Evolutionary conservation across 2,888 invertebrate species (phyloP).

Genomic region (Hydraecia micacea): DNA sequence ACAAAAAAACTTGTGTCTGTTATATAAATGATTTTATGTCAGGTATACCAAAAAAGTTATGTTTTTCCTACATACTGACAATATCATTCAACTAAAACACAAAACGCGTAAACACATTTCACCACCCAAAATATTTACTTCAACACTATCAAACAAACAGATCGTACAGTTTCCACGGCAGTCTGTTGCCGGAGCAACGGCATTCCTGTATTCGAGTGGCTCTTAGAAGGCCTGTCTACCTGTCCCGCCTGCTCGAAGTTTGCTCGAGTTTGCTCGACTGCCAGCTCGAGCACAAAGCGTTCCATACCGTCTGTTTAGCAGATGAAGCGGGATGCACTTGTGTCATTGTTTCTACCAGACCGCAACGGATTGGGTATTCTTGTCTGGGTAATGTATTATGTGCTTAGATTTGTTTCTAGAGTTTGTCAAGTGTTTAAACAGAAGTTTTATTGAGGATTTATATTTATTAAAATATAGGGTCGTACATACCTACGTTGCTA

Average conservation of each 20-base stretch:
- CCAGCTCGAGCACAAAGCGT: constrained; percentile 79
- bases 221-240: constrained; percentile 67
- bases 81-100: background rate
- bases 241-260: constrained; percentile 61
- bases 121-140: constrained; percentile 22
- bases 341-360: constrained; percentile 59
- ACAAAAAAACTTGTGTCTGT: background rate
- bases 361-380: constrained; percentile 51
- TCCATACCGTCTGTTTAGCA: constrained; percentile 77
- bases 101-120: constrained; percentile 5
- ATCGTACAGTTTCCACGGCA: constrained; percentile 63
- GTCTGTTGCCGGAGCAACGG: constrained; percentile 70
- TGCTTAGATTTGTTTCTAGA: background rate
- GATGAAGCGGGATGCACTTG: constrained; percentile 57
- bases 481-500: background rate
- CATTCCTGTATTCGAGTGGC: constrained; percentile 75
- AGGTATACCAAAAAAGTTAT: too few relatives aligned
- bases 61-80: background rate
- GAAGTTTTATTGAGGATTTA: background rate
- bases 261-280: constrained; percentile 57
- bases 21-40: background rate
- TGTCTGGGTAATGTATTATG: constrained; percentile 21
- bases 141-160: constrained; percentile 41
- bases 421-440: background rate
- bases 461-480: background rate